Base-by-base conservation (phyloP, 2,888 invertebrate species). In the Tuta absoluta region DNA sequence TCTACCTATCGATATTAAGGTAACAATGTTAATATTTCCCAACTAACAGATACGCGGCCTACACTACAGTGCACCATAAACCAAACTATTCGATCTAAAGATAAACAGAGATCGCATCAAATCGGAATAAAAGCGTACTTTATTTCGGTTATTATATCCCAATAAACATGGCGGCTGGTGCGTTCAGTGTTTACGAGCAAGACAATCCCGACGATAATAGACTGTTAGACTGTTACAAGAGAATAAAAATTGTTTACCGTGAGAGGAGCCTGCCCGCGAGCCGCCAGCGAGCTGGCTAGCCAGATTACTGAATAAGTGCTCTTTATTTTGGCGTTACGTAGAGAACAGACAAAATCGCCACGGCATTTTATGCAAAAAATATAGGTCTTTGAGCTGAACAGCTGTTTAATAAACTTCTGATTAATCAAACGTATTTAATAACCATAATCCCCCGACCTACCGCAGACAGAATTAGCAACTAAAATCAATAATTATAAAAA, bases 31-130 rank as follows among this genome's bases (percentile, higher is more conserved):
- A 33, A 33, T 61, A 49, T 49, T 49, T 17, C 28, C 28, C 37
- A 61, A 19, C 11, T 3, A 49, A 17, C 45, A 11, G 23, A n/a
- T 33, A 23, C 17, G n/a, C 61, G 19, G 24, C 51, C 37, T 38
- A 62, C 28, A 49, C 59, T 19, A 33, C 33, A 33, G 33, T 10
- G 21, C 41, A 21, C 58, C 65, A 79, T 82, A 83, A 83, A 83
- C 74, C 70, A 64, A 78, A 80, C 80, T 79, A 81, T 81, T 75
- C 76, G 82, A 86, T 84, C 72, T 69, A 67, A 78, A 83, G 89
- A 87, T 88, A 88, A 87, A 88, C 86, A 85, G 74, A 77, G 73
- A 82, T 80, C 80, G 77, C 80, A 85, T 85, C 84, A 80, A 81
- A 84, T 77, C 80, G 75, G 77, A 81, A 85, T 85, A 84, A 86